Evolutionary conservation across 2,888 invertebrate genomes (phyloP).

Genomic region (Pinctada fucata): DNA sequence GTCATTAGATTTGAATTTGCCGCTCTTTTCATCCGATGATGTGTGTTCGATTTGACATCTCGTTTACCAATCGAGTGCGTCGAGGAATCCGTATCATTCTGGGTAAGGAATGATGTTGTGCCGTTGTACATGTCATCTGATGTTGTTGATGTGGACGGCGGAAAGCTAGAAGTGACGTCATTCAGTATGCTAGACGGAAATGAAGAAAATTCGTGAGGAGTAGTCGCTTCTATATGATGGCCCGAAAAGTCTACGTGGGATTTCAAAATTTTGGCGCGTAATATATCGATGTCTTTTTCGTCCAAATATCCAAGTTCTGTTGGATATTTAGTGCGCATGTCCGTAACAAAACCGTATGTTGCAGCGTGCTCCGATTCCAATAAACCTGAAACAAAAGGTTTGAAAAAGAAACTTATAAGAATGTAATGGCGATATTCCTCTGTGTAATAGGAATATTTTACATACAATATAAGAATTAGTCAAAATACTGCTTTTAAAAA

Average conservation of each 20-base stretch:
- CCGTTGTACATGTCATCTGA: background rate
- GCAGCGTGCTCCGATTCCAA: slow-evolving; percentile 42
- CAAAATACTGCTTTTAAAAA: too few relatives aligned
- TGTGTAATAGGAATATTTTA: too few relatives aligned
- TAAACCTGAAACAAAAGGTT: slow-evolving; percentile 36
- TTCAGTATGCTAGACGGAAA: background rate
- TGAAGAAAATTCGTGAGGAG: background rate
- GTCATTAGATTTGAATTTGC: background rate
- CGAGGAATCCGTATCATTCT: background rate
- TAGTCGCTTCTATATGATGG: background rate
- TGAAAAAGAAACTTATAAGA: background rate
- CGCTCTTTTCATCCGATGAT: background rate
- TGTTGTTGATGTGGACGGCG: background rate
- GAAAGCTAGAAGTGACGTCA: background rate
- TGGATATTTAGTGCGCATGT: slow-evolving; percentile 49
- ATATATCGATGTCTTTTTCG: slow-evolving; percentile 44
- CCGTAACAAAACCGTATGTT: slow-evolving; percentile 42
- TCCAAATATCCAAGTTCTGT: slow-evolving; percentile 24
- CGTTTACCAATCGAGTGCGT: background rate
- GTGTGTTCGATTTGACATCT: background rate
- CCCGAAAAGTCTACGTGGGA: slow-evolving; percentile 39
- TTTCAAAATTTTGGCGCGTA: slow-evolving; percentile 39
- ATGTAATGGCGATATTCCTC: too few relatives aligned
- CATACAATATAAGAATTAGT: too few relatives aligned
- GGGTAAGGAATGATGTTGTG: background rate